Percentiles rank a stretch among this genome's conserved stretches.
phyloP scores from a whole-genome alignment of 2,888 invertebrate species.

The Meloe dianella region DNA sequence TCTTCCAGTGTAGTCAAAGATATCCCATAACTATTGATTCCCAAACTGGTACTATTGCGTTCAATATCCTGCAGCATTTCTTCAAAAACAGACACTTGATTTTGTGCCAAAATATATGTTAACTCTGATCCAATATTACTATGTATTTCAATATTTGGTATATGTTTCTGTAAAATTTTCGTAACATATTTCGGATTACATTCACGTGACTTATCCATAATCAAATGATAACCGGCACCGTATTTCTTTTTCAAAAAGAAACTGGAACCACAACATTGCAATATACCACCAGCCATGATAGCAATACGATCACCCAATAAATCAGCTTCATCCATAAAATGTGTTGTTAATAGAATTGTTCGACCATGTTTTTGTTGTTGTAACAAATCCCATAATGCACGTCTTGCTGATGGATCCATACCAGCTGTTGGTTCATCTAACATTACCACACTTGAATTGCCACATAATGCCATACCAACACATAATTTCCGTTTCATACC shows the following conservation, averaged over 20 bases:
- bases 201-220: slow-evolving; percentile 63
- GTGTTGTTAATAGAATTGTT: slow-evolving; percentile 80
- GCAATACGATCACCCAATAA: slow-evolving; percentile 81
- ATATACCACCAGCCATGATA: slow-evolving; percentile 77
- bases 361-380: slow-evolving; percentile 71
- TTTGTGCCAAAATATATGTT: slow-evolving; percentile 70
- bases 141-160: slow-evolving; percentile 67
- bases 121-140: slow-evolving; percentile 77
- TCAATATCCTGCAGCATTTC: slow-evolving; percentile 70
- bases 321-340: slow-evolving; percentile 89
- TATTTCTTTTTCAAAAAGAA: slow-evolving; percentile 78
- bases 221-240: slow-evolving; percentile 80
- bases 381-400: slow-evolving; percentile 79
- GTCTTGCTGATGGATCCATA: slow-evolving; percentile 78
- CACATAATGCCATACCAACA: slow-evolving; percentile 75
- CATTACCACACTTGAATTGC: slow-evolving; percentile 70
- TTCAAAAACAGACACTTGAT: slow-evolving; percentile 67
- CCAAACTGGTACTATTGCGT: slow-evolving; percentile 64
- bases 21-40: slow-evolving; percentile 78
- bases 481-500: slow-evolving; percentile 76
- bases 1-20: slow-evolving; percentile 85
- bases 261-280: slow-evolving; percentile 79
- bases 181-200: slow-evolving; percentile 57
- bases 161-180: slow-evolving; percentile 64
- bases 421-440: slow-evolving; percentile 78